Evolutionary conservation across 2,113 vertebrate species (phyloP).

Genomic region (Psophia crepitans): DNA sequence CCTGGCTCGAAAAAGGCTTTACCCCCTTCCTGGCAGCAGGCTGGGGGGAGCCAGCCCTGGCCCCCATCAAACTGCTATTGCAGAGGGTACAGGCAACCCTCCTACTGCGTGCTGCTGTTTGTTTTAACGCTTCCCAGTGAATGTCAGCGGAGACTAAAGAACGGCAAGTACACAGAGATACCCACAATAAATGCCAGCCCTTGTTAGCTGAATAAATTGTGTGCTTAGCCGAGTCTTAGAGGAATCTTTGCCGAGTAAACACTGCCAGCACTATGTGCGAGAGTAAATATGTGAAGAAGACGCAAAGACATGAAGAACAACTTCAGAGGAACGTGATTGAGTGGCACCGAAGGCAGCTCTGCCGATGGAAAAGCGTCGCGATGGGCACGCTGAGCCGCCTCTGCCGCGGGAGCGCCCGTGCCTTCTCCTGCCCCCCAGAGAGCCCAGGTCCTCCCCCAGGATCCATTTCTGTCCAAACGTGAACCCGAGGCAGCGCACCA

Average conservation of each 20-base stretch:
- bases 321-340: background rate
- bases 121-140: conserved; percentile 57
- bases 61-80: background rate
- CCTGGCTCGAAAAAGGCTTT: background rate
- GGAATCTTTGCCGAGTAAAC: conserved; percentile 66
- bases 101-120: conserved; percentile 46
- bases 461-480: background rate
- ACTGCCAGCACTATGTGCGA: background rate
- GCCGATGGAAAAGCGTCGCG: fast-evolving
- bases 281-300: conserved; percentile 18
- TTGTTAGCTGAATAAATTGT: conserved; percentile 74
- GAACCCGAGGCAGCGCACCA: too few species aligned
- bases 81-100: background rate
- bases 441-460: too few species aligned
- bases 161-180: conserved; percentile 64
- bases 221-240: conserved; percentile 60
- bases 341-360: fast-evolving
- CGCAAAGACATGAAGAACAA: background rate
- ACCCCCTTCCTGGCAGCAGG: background rate
- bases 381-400: fast-evolving
- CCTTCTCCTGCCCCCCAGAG: background rate
- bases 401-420: fast-evolving
- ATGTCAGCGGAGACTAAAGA: conserved; percentile 61
- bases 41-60: background rate
- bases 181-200: conserved; percentile 61